Evolutionary conservation across 2,113 vertebrate species (phyloP), one percentile per base, ranked within the genome.

Genomic region (Brachypodius melanocephalos): DNA sequence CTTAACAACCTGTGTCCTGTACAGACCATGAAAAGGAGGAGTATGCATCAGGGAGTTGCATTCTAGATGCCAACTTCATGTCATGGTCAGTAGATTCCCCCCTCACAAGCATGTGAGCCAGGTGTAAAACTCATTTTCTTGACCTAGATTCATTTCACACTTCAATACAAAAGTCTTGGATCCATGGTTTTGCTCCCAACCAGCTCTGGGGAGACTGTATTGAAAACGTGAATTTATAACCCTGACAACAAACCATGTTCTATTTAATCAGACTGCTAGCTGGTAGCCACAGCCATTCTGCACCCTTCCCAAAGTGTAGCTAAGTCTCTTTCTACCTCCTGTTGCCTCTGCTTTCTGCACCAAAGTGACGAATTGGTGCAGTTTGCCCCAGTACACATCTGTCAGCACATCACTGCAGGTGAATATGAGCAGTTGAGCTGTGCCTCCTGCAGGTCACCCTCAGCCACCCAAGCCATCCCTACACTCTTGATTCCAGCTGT

Each of bases 391-490:
- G 49, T 9, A 4, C 21, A 36, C 14, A 48, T 18, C 74, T 63
- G 17, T 40, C 54, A 80, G 67, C 1, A 0, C 18, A 40, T 2
- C 22, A 52, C 24, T 48, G 36, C 6, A 11, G 49, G 42, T 66
- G 57, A 66, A 59, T 6, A 48, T 0, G 1, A 73, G 76, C 2
- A 77, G 34, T 0, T 80, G 65, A 93, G 40, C 75, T 58, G 42
- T 48, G 42, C 13, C 79, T 92, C 26, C 48, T 5, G 26, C 63
- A 80, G 51, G 66, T 17, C 1, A 21, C 25, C 20, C 57, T 49
- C 74, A 45, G 71, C 32, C 0, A 3, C 71, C 25, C 0, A 0
- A 72, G 36, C 32, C 42, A 66, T 31, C 51, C 82, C 18, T 13
- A 42, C 5, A 2, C 42, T 57, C 54, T 6, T 4, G 2, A 55